A percentile compares a stretch with the other conserved stretches of the same genome.
phyloP scores from a whole-genome alignment of 2,888 invertebrate genomes.

The Yponomeuta malinellus region DNA sequence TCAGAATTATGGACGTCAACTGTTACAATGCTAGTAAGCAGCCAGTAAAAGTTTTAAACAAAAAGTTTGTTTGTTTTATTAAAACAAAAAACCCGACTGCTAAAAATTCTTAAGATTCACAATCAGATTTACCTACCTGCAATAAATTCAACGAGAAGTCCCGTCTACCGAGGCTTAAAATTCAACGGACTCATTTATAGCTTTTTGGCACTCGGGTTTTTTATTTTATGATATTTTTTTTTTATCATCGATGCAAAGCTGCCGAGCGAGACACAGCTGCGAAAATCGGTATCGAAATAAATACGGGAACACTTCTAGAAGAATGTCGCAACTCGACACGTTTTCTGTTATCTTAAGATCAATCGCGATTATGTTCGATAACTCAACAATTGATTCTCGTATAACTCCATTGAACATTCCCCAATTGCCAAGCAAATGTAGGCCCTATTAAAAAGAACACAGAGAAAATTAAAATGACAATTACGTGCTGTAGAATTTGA shows the following conservation, averaged over 20 bases:
- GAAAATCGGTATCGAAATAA: slow-evolving; percentile 32
- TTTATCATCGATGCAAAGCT: neutral
- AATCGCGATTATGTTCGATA: slow-evolving; percentile 33
- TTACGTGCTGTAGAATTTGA: slow-evolving; percentile 44
- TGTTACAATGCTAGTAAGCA: too few relatives aligned
- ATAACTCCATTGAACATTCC: slow-evolving; percentile 28
- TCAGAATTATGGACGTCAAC: too few relatives aligned
- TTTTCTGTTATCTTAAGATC: slow-evolving; percentile 54
- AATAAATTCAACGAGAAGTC: too few relatives aligned
- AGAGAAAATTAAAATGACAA: slow-evolving; percentile 62
- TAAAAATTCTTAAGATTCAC: too few relatives aligned
- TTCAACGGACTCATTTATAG: too few relatives aligned
- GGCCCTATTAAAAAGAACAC: slow-evolving; percentile 41
- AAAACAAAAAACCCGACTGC: too few relatives aligned
- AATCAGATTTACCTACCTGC: too few relatives aligned
- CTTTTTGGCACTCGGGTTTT: neutral
- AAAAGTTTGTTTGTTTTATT: too few relatives aligned
- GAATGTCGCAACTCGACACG: slow-evolving; percentile 48
- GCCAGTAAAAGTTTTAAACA: too few relatives aligned
- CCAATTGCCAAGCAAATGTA: slow-evolving; percentile 20
- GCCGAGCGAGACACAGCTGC: slow-evolving; percentile 26
- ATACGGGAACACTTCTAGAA: slow-evolving; percentile 25
- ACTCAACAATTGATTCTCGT: slow-evolving; percentile 41
- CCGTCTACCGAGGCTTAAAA: too few relatives aligned
- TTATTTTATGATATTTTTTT: neutral